Base-by-base conservation (phyloP, 2,888 invertebrate genomes). In the Drosophila hamatofila region DNA sequence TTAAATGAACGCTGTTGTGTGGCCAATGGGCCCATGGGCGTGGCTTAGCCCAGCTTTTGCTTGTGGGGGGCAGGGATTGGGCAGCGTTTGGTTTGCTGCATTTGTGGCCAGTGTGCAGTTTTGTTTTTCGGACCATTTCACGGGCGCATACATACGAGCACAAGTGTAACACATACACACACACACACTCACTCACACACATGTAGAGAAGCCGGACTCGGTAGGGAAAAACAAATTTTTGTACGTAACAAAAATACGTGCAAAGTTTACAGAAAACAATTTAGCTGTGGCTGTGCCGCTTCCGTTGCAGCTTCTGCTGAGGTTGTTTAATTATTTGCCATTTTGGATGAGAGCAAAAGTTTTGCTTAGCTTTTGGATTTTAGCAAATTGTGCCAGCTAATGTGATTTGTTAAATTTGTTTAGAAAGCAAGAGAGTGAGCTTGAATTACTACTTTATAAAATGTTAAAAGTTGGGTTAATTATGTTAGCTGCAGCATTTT, bases 181-280 rank as follows among this genome's bases (percentile, higher is more conserved):
- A 1, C 27, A 16, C 21, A 21, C 42, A 42, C 21, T n/a, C 21
- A 12, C 27, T 8, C 44, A 44, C 46, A 2, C 49, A 33, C 21
- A 49, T n/a, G 30, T 3, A 72, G 68, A 52, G 58, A 49, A 61
- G 63, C 39, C 58, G 57, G 68, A 72, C 61, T n/a, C n/a, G 59
- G 55, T 49, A 70, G 69, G n/a, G 73, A 42, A 72, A 72, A 72
- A 78, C 69, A 83, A 79, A 80, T 72, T 72, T 72, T 82, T 76
- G 61, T 73, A 82, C 75, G 64, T 65, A 81, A 78, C 83, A 68
- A 70, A 83, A 78, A 80, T 85, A 85, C 85, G 85, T 85, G 85
- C 83, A 87, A 73, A 87, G 85, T 87, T 85, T 85, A 76, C 82
- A 72, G 72, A 85, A 83, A 87, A 87, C 79, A 79, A 74, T 83